A percentile compares a stretch with the other conserved stretches of the same genome.
phyloP scores from a whole-genome alignment of 2,888 invertebrate species.

The Augochlorella aurata region DNA sequence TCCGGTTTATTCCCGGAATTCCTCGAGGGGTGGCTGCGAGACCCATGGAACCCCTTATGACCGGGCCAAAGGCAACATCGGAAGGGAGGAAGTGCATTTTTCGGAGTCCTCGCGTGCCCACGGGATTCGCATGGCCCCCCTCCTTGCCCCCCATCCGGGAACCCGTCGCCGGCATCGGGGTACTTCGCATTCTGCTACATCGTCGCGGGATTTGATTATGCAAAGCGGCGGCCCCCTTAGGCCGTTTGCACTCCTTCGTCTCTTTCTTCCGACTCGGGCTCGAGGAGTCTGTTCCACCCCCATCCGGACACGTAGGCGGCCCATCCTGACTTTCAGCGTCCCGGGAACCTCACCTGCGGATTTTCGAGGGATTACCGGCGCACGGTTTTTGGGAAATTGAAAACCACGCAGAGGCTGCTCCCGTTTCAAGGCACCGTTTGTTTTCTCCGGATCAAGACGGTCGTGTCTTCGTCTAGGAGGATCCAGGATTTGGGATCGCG shows the following conservation, averaged over 20 bases:
- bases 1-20: constrained; percentile 76
- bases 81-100: constrained; percentile 73
- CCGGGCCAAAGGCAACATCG: constrained; percentile 53
- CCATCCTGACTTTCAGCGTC: constrained; percentile 47
- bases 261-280: constrained; percentile 10
- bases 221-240: constrained; percentile 68
- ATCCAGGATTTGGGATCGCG: not conserved
- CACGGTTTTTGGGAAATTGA: constrained; percentile 39
- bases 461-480: not conserved
- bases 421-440: not conserved
- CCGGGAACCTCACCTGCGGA: constrained; percentile 26
- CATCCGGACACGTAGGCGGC: constrained; percentile 54
- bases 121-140: constrained; percentile 59
- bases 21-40: constrained; percentile 55
- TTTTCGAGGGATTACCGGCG: constrained; percentile 40
- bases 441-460: not conserved
- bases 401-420: not conserved
- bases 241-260: constrained; percentile 62
- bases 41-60: constrained; percentile 49
- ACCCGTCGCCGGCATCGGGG: constrained; percentile 43
- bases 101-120: constrained; percentile 74
- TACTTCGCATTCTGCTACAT: constrained; percentile 74
- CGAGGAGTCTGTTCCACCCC: constrained; percentile 25
- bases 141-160: not conserved
- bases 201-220: constrained; percentile 80